Conservation (phyloP, 2,888 invertebrate species). For the Tricholauxania praeusta region DNA sequence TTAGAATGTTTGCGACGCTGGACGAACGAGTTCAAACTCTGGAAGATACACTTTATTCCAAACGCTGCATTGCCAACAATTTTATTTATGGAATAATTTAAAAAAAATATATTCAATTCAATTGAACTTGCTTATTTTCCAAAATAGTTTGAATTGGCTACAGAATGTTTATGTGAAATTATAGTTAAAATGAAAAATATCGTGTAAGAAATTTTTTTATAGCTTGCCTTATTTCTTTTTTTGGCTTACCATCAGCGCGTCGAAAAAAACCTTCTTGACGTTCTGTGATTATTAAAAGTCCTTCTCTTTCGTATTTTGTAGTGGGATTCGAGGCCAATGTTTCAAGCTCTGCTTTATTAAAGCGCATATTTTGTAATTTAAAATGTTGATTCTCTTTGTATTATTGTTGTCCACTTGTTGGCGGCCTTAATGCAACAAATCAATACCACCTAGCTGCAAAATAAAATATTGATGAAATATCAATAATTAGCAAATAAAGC, state of each 20-base stretch:
- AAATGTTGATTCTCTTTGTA: background rate
- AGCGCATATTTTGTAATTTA: slow-evolving; percentile 76
- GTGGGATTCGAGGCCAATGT: slow-evolving; percentile 88
- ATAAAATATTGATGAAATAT: background rate
- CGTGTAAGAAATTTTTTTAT: background rate
- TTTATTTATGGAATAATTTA: too few species aligned
- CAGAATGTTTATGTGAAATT: too few species aligned
- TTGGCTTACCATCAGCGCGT: slow-evolving; percentile 83
- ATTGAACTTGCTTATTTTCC: too few species aligned
- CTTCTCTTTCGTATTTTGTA: slow-evolving; percentile 92
- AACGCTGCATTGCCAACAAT: too few species aligned
- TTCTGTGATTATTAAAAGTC: slow-evolving; percentile 86
- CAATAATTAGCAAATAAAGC: background rate
- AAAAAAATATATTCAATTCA: too few species aligned
- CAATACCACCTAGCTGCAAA: background rate
- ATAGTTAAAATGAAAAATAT: too few species aligned
- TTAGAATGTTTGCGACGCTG: too few species aligned
- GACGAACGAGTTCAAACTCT: too few species aligned
- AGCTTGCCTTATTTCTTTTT: background rate
- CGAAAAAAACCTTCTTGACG: slow-evolving; percentile 93
- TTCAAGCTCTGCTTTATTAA: slow-evolving; percentile 89
- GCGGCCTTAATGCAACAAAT: background rate
- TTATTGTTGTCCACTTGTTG: slow-evolving; percentile 3
- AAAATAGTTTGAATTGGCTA: too few species aligned
- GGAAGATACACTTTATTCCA: too few species aligned